Evolutionary conservation across 2,113 vertebrate genomes (phyloP), one percentile per base, ranked within the genome.

Genomic region (Pleuronectes platessa): DNA sequence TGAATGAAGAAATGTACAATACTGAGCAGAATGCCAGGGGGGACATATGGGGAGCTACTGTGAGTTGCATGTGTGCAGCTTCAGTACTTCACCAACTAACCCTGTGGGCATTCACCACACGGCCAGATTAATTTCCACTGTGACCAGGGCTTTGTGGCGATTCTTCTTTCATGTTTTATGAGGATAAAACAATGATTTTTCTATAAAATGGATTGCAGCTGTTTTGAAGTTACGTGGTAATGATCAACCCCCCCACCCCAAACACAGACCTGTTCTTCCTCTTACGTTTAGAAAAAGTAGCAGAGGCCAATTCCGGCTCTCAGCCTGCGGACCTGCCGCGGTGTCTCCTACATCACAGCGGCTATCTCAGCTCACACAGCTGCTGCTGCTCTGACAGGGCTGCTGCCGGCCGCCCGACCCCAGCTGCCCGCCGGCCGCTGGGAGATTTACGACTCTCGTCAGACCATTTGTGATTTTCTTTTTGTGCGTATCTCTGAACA

Each of bases 391-490:
- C 59, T 79, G 82, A 89, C 81, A 83, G 87, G 71, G 61, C 67
- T 20, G n/a, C 74, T 21, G 21, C 71, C 61, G 74, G 69, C 76
- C 67, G 78, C 65, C 71, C 5, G 55, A 88, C 72, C 82, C 73
- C 85, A 26, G 77, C 85, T 86, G 79, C 85, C 88, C 76, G 35
- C 78, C 53, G 23, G 87, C 83, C 68, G 35, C 49, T 0, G 24
- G 17, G 58, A 90, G 86, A 92, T 90, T 90, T 87, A 92, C 79
- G 88, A 66, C 75, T 80, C 82, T 77, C 53, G 42, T 83, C 81
- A 74, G 85, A 79, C 81, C 76, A 86, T 88, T 89, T 84, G 79
- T 79, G 78, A 80, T 75, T 78, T 24, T 54, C 55, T 63, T 26
- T 71, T 59, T 68, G 62, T 53, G 69, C 40, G 45, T 47, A 2